Evolutionary conservation across 2,797 vertebrate genomes (phyloP), one percentile per base, ranked within the genome.

Genomic region (Rhodeus uyekii): DNA sequence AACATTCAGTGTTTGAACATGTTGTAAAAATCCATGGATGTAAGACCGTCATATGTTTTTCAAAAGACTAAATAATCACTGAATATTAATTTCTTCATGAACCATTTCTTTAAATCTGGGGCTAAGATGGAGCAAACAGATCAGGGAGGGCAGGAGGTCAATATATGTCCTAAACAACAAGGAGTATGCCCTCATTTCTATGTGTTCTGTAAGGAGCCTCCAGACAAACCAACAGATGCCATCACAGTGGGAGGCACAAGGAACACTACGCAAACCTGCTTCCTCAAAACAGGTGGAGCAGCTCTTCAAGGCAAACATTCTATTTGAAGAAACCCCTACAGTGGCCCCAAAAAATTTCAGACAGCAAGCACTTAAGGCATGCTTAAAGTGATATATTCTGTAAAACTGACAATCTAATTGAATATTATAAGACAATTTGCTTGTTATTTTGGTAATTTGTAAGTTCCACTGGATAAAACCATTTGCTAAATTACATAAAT

Each of bases 161-260:
- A 36, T 71, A 69, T 63, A 74, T 71, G 44, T 32, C 58, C 48
- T 68, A 60, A 61, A 82, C 48, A 84, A 84, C 48, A 46, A 63
- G 29, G 27, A 63, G 65, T 19, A 27, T 71, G 39, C 29, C 82
- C 63, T 75, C 58, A 72, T 88, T 84, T 86, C 63, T 81, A 76
- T 82, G 74, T 39, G 67, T 69, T 77, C 69, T 78, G 55, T 38
- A 22, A 74, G 38, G 75, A 78, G 44, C 72, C 55, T 77, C 65
- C 77, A 84, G 76, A 83, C 60, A 60, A 83, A 73, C 79, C 84
- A 83, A 81, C 86, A 89, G 88, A 89, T 87, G 85, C 78, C 27
- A 2, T 36, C 83, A 76, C 88, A 46, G 80, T 75, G 44, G 84
- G 88, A 79, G 74, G 85, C 32, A 34, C 68, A 84, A 80, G 72